Base-by-base conservation (phyloP, 2,888 invertebrate species). In the Lasioglossum morio region DNA sequence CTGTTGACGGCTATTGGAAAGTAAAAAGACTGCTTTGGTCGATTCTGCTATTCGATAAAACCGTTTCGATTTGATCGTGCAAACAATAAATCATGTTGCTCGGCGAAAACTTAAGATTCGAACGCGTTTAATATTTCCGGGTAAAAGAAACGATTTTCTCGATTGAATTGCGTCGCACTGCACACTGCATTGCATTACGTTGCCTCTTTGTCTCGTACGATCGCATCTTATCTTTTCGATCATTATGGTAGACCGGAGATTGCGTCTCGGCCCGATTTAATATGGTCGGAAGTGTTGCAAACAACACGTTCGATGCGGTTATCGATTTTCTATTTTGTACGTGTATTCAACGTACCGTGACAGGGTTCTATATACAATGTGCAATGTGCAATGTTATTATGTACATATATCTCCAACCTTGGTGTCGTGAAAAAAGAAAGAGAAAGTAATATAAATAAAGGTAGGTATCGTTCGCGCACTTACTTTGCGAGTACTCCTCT, bases 401-500 rank as follows among this genome's bases (percentile, higher is more conserved):
- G n/a, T 57, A n/a, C 4, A n/a, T 66, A 77, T 87, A 77, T 87
- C 78, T 73, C 70, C 53, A 82, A 78, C 16, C 53, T 79, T 43
- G 72, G 27, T 57, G 72, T 43, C 46, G 77, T 16, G 37, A 76
- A 72, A 73, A 78, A 66, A n/a, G n/a, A 53, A 60, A 60, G 34
- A 12, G 48, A 43, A 74, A 66, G 37, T 53, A 79, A 34, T 48
- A 34, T 60, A 70, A 46, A 70, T 46, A 57, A 46, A 37, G 16
- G 0, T 23, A 66, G n/a, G 14, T 53, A 53, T 53, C 53, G n/a
- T 66, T 73, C n/a, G 37, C n/a, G 27, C 60, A 93, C 96, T 95
- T 96, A 97, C 98, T 99, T 96, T 99, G 99, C 73, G 99, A 98
- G 95, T 99, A 99, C 96, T 99, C 99, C 94, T 99, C 99, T 12